These are phyloP conservation scores for Anolis sagrei DNA, from an alignment of 2,113 vertebrate genomes.

Conservation along the genomic window DNA sequence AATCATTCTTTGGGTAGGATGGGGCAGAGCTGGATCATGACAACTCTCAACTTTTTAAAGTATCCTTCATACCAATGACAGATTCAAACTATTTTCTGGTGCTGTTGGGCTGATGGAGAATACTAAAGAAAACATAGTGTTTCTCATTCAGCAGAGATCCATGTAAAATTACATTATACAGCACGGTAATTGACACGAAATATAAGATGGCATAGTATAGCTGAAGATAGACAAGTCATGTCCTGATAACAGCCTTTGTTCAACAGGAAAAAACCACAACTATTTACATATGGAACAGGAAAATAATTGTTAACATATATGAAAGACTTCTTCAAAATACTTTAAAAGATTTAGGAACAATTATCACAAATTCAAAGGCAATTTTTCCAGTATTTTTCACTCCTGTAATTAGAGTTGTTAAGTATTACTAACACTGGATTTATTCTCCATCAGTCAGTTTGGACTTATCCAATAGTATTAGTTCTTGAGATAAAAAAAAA, in stretches of 20 bases:
- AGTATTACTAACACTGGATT: slow-evolving; percentile 4
- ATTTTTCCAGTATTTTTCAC: not conserved
- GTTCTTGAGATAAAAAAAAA: slow-evolving; percentile 26
- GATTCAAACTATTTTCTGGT: too few species aligned
- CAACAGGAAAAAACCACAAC: not conserved
- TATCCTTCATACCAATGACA: too few species aligned
- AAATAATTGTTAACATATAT: not conserved
- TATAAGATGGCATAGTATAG: not conserved
- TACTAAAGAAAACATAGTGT: not conserved
- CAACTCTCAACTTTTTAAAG: too few species aligned
- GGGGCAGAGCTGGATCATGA: too few species aligned
- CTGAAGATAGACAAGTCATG: not conserved
- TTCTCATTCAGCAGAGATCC: not conserved
- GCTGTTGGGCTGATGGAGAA: too few species aligned
- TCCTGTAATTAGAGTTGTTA: slow-evolving; percentile 12
- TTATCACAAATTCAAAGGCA: not conserved
- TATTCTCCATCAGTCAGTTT: slow-evolving; percentile 25
- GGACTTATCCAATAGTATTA: slow-evolving; percentile 51
- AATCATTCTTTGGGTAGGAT: not conserved
- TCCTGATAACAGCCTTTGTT: accelerated
- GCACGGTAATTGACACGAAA: not conserved
- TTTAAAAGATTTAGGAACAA: not conserved
- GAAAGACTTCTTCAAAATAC: slow-evolving; percentile 18
- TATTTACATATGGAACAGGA: not conserved
- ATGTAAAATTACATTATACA: not conserved